Evolutionary conservation across 1,140 invertebrate species (phyloP).

Genomic region (Parapsyche elsis): DNA sequence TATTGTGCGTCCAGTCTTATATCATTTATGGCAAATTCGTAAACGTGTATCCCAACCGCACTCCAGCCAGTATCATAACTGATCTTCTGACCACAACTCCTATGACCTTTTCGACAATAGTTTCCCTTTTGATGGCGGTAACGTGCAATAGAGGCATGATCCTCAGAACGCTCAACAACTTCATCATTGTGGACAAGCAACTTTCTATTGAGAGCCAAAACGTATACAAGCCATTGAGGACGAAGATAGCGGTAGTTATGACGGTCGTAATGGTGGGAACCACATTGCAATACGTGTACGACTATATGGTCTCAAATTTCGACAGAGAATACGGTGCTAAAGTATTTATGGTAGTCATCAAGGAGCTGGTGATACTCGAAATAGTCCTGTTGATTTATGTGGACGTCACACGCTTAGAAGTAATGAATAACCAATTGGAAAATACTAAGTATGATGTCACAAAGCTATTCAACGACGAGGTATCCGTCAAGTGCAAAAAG

Average conservation of each 20-base stretch:
- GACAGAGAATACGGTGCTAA: slow-evolving; percentile 5
- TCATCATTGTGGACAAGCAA: slow-evolving; percentile 49
- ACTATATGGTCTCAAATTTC: not conserved
- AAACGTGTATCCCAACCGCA: not conserved
- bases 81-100: slow-evolving; percentile 45
- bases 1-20: slow-evolving; percentile 31
- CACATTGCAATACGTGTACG: slow-evolving; percentile 1
- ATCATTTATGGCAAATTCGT: slow-evolving; percentile 26
- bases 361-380: slow-evolving; percentile 48
- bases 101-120: slow-evolving; percentile 33
- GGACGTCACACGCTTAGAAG: slow-evolving; percentile 42
- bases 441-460: slow-evolving; percentile 47
- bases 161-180: slow-evolving; percentile 49
- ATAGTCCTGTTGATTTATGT: slow-evolving; percentile 44
- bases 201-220: slow-evolving; percentile 37
- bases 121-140: slow-evolving; percentile 46
- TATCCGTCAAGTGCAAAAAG: slow-evolving; percentile 38
- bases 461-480: slow-evolving; percentile 49
- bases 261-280: slow-evolving; percentile 15
- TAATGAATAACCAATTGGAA: slow-evolving; percentile 48
- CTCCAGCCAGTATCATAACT: slow-evolving; percentile 39
- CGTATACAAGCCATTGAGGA: slow-evolving; percentile 47
- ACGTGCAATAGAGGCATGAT: slow-evolving; percentile 52
- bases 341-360: slow-evolving; percentile 34
- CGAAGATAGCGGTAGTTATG: slow-evolving; percentile 22